A percentile compares a stretch with the other conserved stretches of the same genome.
phyloP scores from a whole-genome alignment of 64 coral and sea anemone species.

The Montipora sp. region DNA sequence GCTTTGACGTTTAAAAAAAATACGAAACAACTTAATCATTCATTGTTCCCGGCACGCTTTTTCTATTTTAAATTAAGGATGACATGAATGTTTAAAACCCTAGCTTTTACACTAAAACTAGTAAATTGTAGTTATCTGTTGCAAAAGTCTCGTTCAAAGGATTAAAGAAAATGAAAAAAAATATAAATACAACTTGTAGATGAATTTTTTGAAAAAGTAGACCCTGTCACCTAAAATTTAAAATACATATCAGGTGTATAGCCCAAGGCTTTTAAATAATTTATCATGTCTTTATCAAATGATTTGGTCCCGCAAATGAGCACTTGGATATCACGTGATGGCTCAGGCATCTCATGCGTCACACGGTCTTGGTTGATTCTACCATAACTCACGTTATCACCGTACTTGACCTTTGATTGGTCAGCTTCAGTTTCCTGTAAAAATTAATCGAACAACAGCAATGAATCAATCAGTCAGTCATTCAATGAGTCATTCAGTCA shows the following conservation, averaged over 20 bases:
- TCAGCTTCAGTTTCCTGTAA: slow-evolving; percentile 46
- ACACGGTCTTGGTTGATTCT: slow-evolving; percentile 68
- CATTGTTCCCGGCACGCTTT: too few species aligned
- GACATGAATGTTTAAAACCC: too few species aligned
- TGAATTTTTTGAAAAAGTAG: background rate
- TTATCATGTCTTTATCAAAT: slow-evolving; percentile 98
- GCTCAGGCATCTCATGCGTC: slow-evolving; percentile 63
- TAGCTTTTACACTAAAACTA: too few species aligned
- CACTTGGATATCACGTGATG: slow-evolving; percentile 48
- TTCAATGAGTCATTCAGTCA: background rate
- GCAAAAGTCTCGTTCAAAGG: too few species aligned
- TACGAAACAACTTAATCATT: too few species aligned
- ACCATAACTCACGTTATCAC: slow-evolving; percentile 74
- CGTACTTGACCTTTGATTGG: slow-evolving; percentile 64
- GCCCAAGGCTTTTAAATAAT: slow-evolving; percentile 56
- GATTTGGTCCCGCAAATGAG: slow-evolving; percentile 90
- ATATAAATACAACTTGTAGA: too few species aligned
- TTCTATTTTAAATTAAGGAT: too few species aligned
- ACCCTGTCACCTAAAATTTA: slow-evolving; percentile 54
- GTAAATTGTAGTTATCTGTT: too few species aligned
- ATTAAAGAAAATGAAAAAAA: too few species aligned
- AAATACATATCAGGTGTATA: slow-evolving; percentile 76
- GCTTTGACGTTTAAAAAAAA: too few species aligned
- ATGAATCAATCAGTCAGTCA: background rate
- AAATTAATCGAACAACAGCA: background rate